Base-by-base conservation (phyloP, 1,140 invertebrate species). In the Zaprionus ghesquierei region DNA sequence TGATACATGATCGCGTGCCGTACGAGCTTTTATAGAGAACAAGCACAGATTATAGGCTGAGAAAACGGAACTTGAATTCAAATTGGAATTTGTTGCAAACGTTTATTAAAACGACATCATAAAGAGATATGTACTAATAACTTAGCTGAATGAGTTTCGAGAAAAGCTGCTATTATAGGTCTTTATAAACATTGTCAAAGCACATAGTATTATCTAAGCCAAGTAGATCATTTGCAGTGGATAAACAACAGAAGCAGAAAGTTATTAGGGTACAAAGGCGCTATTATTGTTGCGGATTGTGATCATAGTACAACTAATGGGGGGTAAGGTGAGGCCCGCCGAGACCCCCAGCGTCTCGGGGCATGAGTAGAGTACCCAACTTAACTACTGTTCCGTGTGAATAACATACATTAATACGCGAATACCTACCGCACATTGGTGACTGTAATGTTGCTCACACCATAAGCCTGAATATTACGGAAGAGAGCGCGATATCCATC, bases 401-500 rank as follows among this genome's bases (percentile, higher is more conserved):
- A 29, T 29, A 29, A 29, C 27, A 29, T 29, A 27, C 6, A 27
- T 4, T 49, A 18, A n/a, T 12, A n/a, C 3, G 35, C 9, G 10
- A 4, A 8, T 15, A 85, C 87, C 90, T 93, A 95, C 94, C 95
- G 95, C 49, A 97, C 94, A 72, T 94, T 95, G 1, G 95, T 96
- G 58, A 97, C 94, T 54, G 95, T 95, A 74, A 97, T 93, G 59
- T 96, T 95, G 68, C 95, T 96, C 5, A 96, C 96, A 13, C 96
- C 96, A 79, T 93, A 95, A 0, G 96, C 96, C 58, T 96, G 94
- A 44, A 97, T 95, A 80, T 96, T 94, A 63, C 94, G 94, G 92
- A 97, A 97, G 41, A 94, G 94, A 0, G 96, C 96, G 38, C 95
- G 93, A 92, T 97, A 97, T 0, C 96, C 96, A 89, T 96, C 94